Evolutionary conservation across 2,797 vertebrate species (phyloP).

Genomic region (Tokudaia muenninki): DNA sequence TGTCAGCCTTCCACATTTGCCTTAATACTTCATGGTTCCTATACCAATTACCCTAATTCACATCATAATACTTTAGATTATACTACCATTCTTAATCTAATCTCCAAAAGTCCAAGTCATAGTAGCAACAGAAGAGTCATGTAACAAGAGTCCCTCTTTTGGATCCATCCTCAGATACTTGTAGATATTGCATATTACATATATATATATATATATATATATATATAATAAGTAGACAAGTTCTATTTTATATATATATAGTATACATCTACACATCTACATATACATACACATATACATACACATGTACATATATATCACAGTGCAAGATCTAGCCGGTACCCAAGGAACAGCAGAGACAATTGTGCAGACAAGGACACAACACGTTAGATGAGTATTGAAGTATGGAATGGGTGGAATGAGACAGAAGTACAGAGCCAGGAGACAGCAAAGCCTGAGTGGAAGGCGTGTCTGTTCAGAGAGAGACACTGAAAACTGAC

Average conservation of each 20-base stretch:
- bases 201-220: too few relatives aligned
- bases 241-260: not conserved
- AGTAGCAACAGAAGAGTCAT: not conserved
- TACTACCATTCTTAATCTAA: slow-evolving; percentile 7
- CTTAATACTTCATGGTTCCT: not conserved
- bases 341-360: not conserved
- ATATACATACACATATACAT: not conserved
- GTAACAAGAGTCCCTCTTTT: not conserved
- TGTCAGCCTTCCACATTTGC: not conserved
- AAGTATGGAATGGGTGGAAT: not conserved
- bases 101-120: not conserved
- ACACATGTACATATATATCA: too few relatives aligned
- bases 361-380: not conserved
- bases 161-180: not conserved
- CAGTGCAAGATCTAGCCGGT: not conserved
- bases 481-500: slow-evolving; percentile 9
- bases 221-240: not conserved
- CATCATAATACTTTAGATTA: not conserved
- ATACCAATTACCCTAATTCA: not conserved
- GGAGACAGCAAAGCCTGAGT: not conserved
- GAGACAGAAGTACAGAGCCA: not conserved
- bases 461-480: not conserved
- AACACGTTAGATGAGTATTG: not conserved
- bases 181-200: not conserved
- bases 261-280: not conserved